phyloP scores from a whole-genome alignment of 2,113 vertebrate genomes.

The Aegotheles bennettii region DNA sequence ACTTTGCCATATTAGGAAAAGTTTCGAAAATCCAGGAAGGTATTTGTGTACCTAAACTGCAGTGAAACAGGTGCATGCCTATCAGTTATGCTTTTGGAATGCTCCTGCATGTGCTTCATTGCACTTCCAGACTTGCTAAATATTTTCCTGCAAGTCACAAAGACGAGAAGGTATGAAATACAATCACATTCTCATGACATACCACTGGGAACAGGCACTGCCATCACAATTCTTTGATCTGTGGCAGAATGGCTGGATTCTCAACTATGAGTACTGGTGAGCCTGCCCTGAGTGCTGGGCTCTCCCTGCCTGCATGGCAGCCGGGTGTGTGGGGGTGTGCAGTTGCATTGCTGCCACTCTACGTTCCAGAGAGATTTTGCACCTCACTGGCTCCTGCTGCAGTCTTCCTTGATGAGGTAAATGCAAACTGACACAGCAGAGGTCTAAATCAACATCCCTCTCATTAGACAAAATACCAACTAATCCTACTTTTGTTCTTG shows the following conservation, averaged over 20 bases:
- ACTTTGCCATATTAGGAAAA: background rate
- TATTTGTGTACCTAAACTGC: background rate
- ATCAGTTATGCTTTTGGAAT: background rate
- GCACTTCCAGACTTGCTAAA: background rate
- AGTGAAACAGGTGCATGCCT: background rate
- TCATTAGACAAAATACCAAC: conserved; percentile 12
- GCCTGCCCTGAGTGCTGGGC: too few relatives aligned
- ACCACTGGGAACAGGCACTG: background rate
- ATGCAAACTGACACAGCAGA: conserved; percentile 22
- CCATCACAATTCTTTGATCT: background rate
- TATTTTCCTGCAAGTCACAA: background rate
- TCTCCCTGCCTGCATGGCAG: background rate
- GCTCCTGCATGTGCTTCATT: background rate
- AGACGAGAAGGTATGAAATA: background rate
- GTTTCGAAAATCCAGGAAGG: background rate
- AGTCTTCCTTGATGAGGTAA: background rate
- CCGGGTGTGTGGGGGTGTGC: background rate
- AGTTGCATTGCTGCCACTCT: background rate
- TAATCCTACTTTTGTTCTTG: conserved; percentile 52
- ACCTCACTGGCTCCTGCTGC: conserved; percentile 25
- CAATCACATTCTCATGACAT: background rate
- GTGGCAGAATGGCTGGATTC: background rate
- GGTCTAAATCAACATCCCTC: conserved; percentile 29
- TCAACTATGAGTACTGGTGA: background rate
- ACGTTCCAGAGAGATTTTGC: conserved; percentile 42